Conservation (phyloP, 2,888 invertebrate species). For the Mycalesis mineus region DNA sequence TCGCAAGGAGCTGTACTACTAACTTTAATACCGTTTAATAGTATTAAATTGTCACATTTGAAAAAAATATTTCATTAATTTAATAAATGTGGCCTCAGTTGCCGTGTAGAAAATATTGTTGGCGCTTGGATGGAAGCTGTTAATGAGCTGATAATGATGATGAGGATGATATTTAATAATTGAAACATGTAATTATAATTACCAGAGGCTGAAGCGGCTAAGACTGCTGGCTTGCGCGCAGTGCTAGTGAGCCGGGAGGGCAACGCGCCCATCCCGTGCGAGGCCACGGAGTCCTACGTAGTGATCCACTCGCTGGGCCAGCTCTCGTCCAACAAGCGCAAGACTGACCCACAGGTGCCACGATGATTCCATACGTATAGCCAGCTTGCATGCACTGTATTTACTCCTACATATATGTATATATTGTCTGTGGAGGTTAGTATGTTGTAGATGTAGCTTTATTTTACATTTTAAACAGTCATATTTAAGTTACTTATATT, state of each 20-base stretch:
- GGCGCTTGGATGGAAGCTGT: too few species aligned
- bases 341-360: slow-evolving; percentile 65
- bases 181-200: not conserved
- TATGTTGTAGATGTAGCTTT: slow-evolving; percentile 18
- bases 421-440: slow-evolving; percentile 29
- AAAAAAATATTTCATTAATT: too few species aligned
- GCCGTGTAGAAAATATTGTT: too few species aligned
- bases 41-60: too few species aligned
- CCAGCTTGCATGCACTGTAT: slow-evolving; percentile 45
- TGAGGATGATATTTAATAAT: too few species aligned
- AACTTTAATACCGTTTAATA: too few species aligned
- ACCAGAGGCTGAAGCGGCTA: slow-evolving; percentile 91
- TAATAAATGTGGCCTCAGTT: too few species aligned
- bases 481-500: not conserved
- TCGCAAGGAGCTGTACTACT: too few species aligned
- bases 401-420: slow-evolving; percentile 21
- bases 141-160: too few species aligned
- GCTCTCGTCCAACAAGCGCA: slow-evolving; percentile 70
- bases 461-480: not conserved
- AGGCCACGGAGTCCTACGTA: slow-evolving; percentile 67
- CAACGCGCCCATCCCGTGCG: slow-evolving; percentile 84
- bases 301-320: slow-evolving; percentile 81
- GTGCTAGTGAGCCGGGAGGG: slow-evolving; percentile 87
- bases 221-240: slow-evolving; percentile 82
- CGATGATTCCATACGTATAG: slow-evolving; percentile 36